Conservation (phyloP, 30 jellyfish, hydroid and myxozoan genomes). For the Rhopilema esculentum region DNA sequence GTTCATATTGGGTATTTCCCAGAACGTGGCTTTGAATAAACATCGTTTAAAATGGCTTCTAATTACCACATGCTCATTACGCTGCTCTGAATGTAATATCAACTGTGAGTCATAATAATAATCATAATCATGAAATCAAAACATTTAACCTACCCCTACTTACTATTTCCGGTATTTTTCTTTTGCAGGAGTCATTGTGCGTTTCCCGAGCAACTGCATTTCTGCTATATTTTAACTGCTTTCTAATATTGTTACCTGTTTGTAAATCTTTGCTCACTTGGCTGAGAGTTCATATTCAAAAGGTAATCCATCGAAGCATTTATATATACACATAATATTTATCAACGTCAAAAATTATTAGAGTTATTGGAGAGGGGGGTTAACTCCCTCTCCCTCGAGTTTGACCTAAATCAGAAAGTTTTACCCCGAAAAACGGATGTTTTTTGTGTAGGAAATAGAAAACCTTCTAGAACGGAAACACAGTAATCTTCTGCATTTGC, state of each 20-base stretch:
- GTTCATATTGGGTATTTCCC: background rate
- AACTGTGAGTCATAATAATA: background rate
- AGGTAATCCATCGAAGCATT: no score
- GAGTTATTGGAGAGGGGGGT: no score
- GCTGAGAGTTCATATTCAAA: conserved; percentile 59
- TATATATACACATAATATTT: no score
- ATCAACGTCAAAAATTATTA: background rate
- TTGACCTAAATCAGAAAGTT: no score
- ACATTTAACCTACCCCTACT: no score
- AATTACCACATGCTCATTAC: background rate
- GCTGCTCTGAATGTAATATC: background rate
- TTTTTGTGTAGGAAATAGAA: no score
- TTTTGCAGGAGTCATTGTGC: conserved; percentile 80
- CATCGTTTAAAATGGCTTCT: background rate
- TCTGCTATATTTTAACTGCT: conserved; percentile 73
- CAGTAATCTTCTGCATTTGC: no score
- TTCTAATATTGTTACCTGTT: conserved; percentile 78
- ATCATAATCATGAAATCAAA: no score
- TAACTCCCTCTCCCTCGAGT: no score
- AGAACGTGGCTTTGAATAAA: background rate
- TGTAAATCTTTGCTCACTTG: conserved; percentile 77
- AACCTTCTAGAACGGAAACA: no score
- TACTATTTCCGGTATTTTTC: no score
- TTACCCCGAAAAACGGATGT: no score
- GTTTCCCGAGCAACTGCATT: conserved; percentile 91